Base-by-base conservation (phyloP, 2,888 invertebrate genomes). In the Hyalella azteca region DNA sequence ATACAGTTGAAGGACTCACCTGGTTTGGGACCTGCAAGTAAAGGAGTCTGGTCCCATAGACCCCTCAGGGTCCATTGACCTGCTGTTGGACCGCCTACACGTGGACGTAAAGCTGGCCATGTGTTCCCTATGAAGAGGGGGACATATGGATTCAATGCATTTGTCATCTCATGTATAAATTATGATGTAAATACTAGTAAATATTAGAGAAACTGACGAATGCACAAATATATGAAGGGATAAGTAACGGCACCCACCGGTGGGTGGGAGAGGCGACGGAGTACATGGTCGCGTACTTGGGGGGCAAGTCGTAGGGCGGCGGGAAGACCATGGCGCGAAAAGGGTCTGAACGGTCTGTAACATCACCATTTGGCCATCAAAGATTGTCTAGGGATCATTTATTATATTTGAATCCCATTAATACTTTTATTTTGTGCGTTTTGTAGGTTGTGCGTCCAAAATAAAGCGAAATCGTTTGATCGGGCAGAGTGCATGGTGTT, bases 281-380 rank as follows among this genome's bases (percentile, higher is more conserved):
- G 66, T 36, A 66, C 66, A 66, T 36, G 4, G 66, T 66, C 15
- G 66, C 66, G 26, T 66, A 66, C 66, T 66, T 66, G 39, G 66
- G 66, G 4, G 66, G 66, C 36, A 66, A 19, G 36, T 66, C 66
- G n/a, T 36, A 19, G 5, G 29, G 11, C 3, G 66, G 66, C 13
- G 36, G 66, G 36, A 19, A 66, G 66, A n/a, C 4, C 39, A 66
- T 7, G 66, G 32, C 66, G 29, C 36, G 36, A n/a, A 66, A 29
- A 15, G 3, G 7, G 19, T 66, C 66, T n/a, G n/a, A n/a, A n/a
- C n/a, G n/a, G n/a, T n/a, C n/a, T n/a, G n/a, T n/a, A n/a, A n/a
- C n/a, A n/a, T n/a, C n/a, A n/a, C n/a, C n/a, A n/a, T n/a, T n/a
- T n/a, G n/a, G n/a, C n/a, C n/a, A n/a, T n/a, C n/a, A n/a, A n/a